Conservation (phyloP, 2,113 vertebrate genomes). For the Terrapene triunguis region DNA sequence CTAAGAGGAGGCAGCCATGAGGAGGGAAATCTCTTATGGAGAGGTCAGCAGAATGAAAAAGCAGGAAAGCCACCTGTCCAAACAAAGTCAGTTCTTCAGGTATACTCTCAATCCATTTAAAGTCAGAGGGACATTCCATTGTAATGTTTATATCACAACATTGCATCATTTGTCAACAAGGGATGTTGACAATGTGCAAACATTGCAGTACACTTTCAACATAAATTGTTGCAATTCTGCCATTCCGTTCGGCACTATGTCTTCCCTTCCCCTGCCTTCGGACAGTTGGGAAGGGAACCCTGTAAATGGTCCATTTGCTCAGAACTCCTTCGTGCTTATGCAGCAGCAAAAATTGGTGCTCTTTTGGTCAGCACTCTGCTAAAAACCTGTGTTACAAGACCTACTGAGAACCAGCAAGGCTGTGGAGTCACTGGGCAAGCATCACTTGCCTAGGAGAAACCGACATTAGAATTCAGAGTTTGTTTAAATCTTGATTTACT, state of each 20-base stretch:
- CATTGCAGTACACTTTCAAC: neutral
- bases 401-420: neutral
- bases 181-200: neutral
- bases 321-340: neutral
- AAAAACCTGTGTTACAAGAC: neutral
- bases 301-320: neutral
- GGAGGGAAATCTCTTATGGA: neutral
- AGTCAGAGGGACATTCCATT: neutral
- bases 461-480: neutral
- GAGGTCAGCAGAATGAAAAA: rapidly evolving
- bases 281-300: conserved; percentile 18
- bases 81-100: neutral
- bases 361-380: neutral
- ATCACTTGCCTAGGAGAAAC: neutral
- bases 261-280: neutral
- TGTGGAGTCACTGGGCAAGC: neutral
- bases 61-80: neutral
- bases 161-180: neutral
- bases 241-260: neutral
- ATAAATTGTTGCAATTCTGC: neutral
- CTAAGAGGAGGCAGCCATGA: neutral
- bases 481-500: neutral
- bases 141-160: neutral
- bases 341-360: neutral
- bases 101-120: neutral